These are phyloP conservation scores for Aptenodytes patagonicus DNA, from an alignment of 2,113 vertebrate species.

Conservation along the genomic window DNA sequence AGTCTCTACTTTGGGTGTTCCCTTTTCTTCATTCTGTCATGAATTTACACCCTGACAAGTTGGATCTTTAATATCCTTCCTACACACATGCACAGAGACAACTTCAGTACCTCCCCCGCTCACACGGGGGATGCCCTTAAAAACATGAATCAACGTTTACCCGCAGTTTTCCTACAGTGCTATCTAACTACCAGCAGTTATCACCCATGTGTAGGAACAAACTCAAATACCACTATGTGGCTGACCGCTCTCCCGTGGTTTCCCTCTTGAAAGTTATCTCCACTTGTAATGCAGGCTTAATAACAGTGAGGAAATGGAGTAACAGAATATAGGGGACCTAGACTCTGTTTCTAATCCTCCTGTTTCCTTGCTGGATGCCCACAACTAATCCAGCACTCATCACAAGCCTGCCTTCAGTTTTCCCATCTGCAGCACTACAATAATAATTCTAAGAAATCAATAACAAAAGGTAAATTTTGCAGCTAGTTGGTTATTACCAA, in stretches of 20 bases:
- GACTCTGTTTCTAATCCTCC: neutral
- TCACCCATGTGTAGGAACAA: neutral
- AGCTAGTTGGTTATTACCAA: neutral
- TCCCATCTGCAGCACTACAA: neutral
- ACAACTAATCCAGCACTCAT: neutral
- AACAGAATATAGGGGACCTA: neutral
- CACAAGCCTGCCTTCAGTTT: neutral
- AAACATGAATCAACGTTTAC: conserved; percentile 55
- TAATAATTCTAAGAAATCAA: neutral
- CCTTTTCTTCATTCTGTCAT: neutral
- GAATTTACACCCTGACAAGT: conserved; percentile 47
- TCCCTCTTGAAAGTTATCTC: neutral
- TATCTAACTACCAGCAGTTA: conserved; percentile 21
- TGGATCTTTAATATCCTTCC: conserved; percentile 53
- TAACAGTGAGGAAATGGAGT: neutral
- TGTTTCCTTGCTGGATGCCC: neutral
- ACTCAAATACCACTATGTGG: neutral
- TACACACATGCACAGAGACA: conserved; percentile 6
- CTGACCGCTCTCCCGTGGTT: conserved; percentile 41
- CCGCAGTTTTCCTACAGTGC: conserved; percentile 4
- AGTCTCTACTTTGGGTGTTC: neutral
- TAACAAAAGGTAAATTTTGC: neutral
- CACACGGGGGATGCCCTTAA: neutral
- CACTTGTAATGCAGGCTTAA: neutral
- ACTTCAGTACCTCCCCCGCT: neutral